Conservation (phyloP, 2,113 vertebrate genomes). For the Platichthys stellatus region DNA sequence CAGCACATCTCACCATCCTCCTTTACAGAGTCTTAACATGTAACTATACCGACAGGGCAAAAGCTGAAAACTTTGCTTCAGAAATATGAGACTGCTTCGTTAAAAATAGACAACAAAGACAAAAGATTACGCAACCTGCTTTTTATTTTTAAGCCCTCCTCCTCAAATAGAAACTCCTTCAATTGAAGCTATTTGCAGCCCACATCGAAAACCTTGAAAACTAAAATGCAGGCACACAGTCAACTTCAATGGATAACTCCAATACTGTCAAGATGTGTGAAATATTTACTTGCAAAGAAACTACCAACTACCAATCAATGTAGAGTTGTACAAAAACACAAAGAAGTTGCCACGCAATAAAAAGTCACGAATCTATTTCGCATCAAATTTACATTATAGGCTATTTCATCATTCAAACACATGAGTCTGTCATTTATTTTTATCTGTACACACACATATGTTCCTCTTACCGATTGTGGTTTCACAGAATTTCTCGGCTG, state of each 20-base stretch:
- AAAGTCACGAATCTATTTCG: too few species aligned
- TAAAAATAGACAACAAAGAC: constrained; percentile 1
- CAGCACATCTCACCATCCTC: too few species aligned
- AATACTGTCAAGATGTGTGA: too few species aligned
- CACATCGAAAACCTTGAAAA: background rate
- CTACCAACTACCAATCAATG: too few species aligned
- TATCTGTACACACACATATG: background rate
- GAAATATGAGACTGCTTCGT: background rate
- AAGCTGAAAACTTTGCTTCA: background rate
- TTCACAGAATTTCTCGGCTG: constrained; percentile 94
- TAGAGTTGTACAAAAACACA: too few species aligned
- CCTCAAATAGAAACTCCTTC: background rate
- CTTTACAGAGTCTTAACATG: too few species aligned
- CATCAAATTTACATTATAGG: too few species aligned
- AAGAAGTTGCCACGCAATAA: too few species aligned
- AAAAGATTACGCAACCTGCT: background rate
- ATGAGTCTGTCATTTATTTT: too few species aligned
- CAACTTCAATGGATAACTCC: too few species aligned
- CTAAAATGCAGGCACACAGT: background rate
- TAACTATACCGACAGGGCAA: background rate
- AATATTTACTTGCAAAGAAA: too few species aligned
- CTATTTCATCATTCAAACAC: too few species aligned
- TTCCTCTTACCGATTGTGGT: constrained; percentile 89
- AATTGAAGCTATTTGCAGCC: background rate
- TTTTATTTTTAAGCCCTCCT: background rate